Base-by-base conservation (phyloP, 1,140 invertebrate species). In the Temnothorax curvispinosus region DNA sequence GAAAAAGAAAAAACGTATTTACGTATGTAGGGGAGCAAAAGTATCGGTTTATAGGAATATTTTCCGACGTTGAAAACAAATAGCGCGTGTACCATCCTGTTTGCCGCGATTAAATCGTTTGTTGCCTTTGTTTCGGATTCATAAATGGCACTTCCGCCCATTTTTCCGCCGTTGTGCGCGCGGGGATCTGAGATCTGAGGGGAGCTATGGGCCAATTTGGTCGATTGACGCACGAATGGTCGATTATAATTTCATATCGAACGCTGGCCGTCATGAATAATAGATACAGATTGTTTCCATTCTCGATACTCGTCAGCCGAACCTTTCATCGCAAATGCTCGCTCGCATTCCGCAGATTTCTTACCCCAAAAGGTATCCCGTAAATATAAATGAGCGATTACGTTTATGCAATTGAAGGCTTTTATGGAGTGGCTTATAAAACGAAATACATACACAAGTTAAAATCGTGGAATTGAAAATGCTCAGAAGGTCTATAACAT, bases 191-290 rank as follows among this genome's bases (percentile, higher is more conserved):
- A 9, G 15, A 21, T 72, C 50, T 64, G 11, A 15, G 6, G 56
- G 56, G 52, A 41, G 80, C 52, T 65, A 52, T 32, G 60, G 32
- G 60, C 62, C 50, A 50, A 90, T 88, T 91, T 91, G 86, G 78
- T 44, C n/a, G 69, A 62, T 58, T 90, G 89, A 90, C 82, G 89
- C 81, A 90, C 65, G 54, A 86, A 15, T 41, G 65, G 44, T n/a
- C 50, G 54, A 78, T 91, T 90, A 88, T 88, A 91, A 88, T 88
- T 87, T 86, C 87, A 85, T 78, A 88, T 84, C 50, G 32, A 88
- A 77, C 52, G n/a, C 1, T 15, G 56, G 38, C 56, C 56, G 72
- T 71, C 72, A 85, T 90, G 69, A 90, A 90, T 90, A 81, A 85
- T 90, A 88, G 56, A 90, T 87, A 71, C 15, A 44, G 60, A 87